These are phyloP conservation scores for Discoglossus pictus DNA, from an alignment of 2,797 vertebrate genomes.

Conservation along the genomic window DNA sequence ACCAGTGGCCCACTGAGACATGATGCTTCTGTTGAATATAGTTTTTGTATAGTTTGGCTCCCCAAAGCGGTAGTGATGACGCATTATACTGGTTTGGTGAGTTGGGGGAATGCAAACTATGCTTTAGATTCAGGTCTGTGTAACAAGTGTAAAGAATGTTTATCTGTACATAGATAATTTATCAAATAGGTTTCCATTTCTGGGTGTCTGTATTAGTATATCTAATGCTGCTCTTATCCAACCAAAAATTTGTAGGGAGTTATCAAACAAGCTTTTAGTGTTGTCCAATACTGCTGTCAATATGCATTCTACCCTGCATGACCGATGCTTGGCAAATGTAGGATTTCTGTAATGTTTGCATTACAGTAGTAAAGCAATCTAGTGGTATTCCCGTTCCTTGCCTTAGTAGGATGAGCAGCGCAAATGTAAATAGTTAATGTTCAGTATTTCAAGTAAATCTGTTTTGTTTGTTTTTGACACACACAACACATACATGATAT, in stretches of 20 bases:
- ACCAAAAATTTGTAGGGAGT: slow-evolving; percentile 73
- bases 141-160: slow-evolving; percentile 88
- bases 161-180: slow-evolving; percentile 90
- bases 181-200: slow-evolving; percentile 73
- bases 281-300: slow-evolving; percentile 86
- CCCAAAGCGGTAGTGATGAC: slow-evolving; percentile 72
- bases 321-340: slow-evolving; percentile 83
- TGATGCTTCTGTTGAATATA: slow-evolving; percentile 28
- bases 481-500: slow-evolving; percentile 66
- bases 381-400: slow-evolving; percentile 76
- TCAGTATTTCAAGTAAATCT: slow-evolving; percentile 87
- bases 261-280: slow-evolving; percentile 78
- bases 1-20: no score
- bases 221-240: slow-evolving; percentile 83
- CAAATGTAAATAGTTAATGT: slow-evolving; percentile 93
- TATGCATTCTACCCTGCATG: slow-evolving; percentile 90
- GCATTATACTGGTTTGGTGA: slow-evolving; percentile 72
- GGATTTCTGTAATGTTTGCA: slow-evolving; percentile 68
- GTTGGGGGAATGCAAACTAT: slow-evolving; percentile 63
- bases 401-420: slow-evolving; percentile 79
- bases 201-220: slow-evolving; percentile 77
- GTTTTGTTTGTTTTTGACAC: slow-evolving; percentile 68
- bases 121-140: slow-evolving; percentile 62
- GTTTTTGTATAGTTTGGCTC: slow-evolving; percentile 74
- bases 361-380: slow-evolving; percentile 73